Evolutionary conservation across 2,888 invertebrate species (phyloP), one percentile per base, ranked within the genome.

Genomic region (Drosophila histrio): DNA sequence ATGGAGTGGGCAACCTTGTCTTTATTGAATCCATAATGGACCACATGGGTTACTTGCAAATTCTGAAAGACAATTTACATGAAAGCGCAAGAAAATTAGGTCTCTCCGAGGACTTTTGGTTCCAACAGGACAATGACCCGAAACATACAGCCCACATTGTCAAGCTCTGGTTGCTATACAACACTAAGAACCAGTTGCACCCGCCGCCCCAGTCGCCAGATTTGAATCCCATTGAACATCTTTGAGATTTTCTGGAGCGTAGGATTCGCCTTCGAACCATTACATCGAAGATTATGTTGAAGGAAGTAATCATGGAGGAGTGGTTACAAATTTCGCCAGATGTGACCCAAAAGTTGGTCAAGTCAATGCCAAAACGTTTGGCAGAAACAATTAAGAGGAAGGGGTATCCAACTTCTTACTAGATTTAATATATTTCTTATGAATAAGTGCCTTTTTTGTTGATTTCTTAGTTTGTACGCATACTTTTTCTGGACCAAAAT

Each of bases 41-140:
- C n/a, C 52, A 72, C 13, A 58, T 15, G 8, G 22, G 22, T 21
- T 68, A 65, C 24, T 13, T 59, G 3, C 22, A 65, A 17, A 62
- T 66, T 9, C 30, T 54, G 2, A 66, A 70, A 28, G 17, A 58
- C 3, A 72, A 69, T 57, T 39, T 72, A 34, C 22, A 59, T 15
- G 43, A 64, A 61, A 66, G 59, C 47, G 57, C 54, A 1, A 9
- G 9, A 11, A 57, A 53, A 19, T 54, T 72, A 19, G 60, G 50
- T 0, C 7, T 61, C 5, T 7, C 8, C 3, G 7, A 50, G 0
- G 24, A 53, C 3, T 66, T 47, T 13, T 52, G 54, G 38, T 66
- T 72, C 39, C 47, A 60, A 11, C 60, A 72, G 2, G 62, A 58
- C 13, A 72, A 72, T 24, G 65, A 65, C 38, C 61, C 61, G 0